Percentiles rank a stretch among this genome's conserved stretches.
Evolutionary conservation across 2,113 vertebrate species (phyloP).

Genomic region (Hippocampus guttulatus): DNA sequence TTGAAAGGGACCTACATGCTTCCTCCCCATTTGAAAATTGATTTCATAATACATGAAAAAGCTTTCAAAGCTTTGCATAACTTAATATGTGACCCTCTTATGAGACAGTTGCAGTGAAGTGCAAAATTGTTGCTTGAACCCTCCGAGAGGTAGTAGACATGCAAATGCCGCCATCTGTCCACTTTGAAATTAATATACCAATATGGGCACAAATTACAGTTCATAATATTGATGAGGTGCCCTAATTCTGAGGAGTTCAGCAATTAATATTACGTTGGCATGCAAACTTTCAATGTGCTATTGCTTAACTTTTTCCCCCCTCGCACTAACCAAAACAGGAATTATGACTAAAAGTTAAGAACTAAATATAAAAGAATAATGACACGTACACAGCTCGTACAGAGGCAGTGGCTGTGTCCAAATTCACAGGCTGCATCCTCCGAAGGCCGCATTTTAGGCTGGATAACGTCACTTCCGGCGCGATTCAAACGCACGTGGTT

Average conservation of each 20-base stretch:
- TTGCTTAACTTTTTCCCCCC: background rate
- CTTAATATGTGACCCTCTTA: constrained; percentile 65
- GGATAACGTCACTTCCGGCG: too few relatives aligned
- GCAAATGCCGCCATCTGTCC: constrained; percentile 62
- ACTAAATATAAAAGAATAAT: background rate
- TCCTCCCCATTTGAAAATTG: constrained; percentile 41
- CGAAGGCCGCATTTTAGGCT: too few relatives aligned
- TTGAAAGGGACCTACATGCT: constrained; percentile 25
- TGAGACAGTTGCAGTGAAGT: constrained; percentile 61
- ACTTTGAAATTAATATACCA: constrained; percentile 58
- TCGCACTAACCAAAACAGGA: background rate
- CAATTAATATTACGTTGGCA: background rate
- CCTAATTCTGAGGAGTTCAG: constrained; percentile 24
- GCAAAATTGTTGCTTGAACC: constrained; percentile 66
- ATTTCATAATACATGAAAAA: constrained; percentile 68
- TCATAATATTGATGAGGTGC: constrained; percentile 50
- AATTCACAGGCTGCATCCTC: too few relatives aligned
- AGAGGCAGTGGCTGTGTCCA: too few relatives aligned
- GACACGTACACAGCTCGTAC: background rate
- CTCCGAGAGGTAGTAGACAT: constrained; percentile 54
- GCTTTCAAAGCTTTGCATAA: constrained; percentile 63
- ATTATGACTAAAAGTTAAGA: background rate
- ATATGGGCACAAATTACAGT: constrained; percentile 49
- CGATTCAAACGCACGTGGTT: too few relatives aligned
- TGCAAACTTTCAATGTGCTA: background rate